Evolutionary conservation across 2,888 invertebrate species (phyloP).

Genomic region (Mallateleia sp.): DNA sequence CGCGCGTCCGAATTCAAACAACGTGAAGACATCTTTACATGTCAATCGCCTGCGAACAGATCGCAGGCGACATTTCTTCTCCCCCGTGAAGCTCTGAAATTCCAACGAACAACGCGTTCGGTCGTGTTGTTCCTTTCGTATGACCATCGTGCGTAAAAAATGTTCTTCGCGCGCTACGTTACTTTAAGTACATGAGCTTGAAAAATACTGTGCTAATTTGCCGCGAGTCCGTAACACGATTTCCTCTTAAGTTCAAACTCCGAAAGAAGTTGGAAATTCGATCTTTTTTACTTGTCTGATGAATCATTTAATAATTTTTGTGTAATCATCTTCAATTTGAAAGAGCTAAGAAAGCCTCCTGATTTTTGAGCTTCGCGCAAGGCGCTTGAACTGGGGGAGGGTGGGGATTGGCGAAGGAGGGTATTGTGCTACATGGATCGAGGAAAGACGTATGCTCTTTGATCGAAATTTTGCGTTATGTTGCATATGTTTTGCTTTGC

Average conservation of each 20-base stretch:
- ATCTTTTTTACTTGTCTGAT: constrained; percentile 14
- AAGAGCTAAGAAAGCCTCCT: constrained; percentile 66
- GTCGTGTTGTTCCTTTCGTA: constrained; percentile 14
- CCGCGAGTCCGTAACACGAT: constrained; percentile 57
- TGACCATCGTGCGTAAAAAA: constrained; percentile 63
- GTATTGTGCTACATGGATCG: constrained; percentile 85
- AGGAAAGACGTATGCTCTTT: constrained; percentile 85
- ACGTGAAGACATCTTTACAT: constrained; percentile 57
- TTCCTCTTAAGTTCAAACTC: constrained; percentile 33
- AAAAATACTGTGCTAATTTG: constrained; percentile 78
- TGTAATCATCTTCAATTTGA: constrained; percentile 45
- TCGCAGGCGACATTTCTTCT: constrained; percentile 45
- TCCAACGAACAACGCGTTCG: constrained; percentile 30
- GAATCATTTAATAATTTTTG: constrained; percentile 56
- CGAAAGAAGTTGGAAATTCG: constrained; percentile 35
- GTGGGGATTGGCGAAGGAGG: constrained; percentile 60
- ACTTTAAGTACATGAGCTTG: constrained; percentile 78
- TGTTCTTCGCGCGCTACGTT: constrained; percentile 68
- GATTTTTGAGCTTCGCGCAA: constrained; percentile 77
- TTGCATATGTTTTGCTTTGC: constrained; percentile 70
- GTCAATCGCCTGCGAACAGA: constrained; percentile 30
- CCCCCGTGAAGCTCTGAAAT: constrained; percentile 49
- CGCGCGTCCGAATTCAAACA: constrained; percentile 60
- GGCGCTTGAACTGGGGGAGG: constrained; percentile 46
- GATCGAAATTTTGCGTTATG: constrained; percentile 81